Base-by-base conservation (phyloP, 2,113 vertebrate genomes). In the Nicator chloris region DNA sequence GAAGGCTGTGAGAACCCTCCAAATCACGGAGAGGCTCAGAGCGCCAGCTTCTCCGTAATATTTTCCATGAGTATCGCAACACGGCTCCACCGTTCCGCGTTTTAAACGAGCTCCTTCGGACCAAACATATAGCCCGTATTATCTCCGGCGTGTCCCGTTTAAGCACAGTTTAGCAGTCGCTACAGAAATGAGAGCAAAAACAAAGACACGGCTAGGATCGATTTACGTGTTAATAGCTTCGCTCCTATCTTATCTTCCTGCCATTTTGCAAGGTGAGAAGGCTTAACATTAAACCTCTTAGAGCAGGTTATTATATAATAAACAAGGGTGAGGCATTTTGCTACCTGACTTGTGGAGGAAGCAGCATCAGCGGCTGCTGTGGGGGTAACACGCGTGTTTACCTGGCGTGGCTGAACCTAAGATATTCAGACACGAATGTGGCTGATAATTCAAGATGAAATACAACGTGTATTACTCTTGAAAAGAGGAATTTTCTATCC, bases 401-500 rank as follows among this genome's bases (percentile, higher is more conserved):
- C 98, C 98, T 98, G 97, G 94, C 96, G 89, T 95, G 77, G 80
- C 83, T 76, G 86, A 94, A 94, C 83, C 60, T 85, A 57, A 75
- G 88, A 94, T 95, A 96, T 95, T 97, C 89, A 95, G 95, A 86
- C 88, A 87, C 70, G 93, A 97, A 97, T 70, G 93, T 91, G 85
- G 72, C 88, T 72, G 83, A 98, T 98, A 97, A 97, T 98, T 98
- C 98, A 98, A 97, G 92, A 98, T 98, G 98, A 98, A 98, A 98
- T 98, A 97, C 97, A 97, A 95, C 83, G 89, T 85, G 95, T 97
- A 97, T 97, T 98, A 93, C 95, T 98, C 97, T 96, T 98, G 97
- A 98, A 98, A 98, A 98, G 98, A 98, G 98, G 97, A 98, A 98
- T 98, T 98, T 98, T 98, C 98, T 98, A 97, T 98, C 98, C 98